Base-by-base conservation (phyloP, 1,140 invertebrate species). In the Tigriopus japonicus region DNA sequence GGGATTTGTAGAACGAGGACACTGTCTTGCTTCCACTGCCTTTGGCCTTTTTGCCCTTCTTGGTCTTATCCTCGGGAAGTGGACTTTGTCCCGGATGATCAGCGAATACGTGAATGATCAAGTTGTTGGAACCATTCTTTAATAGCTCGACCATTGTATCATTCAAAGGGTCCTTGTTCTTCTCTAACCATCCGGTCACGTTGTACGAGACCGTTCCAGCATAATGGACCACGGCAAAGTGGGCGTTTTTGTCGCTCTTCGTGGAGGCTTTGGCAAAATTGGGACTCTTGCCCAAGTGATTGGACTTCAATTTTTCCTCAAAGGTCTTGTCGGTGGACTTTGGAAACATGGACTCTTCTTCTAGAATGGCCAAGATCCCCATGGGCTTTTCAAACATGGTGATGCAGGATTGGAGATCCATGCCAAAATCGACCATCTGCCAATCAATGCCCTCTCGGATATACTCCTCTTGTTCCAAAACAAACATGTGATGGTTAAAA, bases 301-400 rank as follows among this genome's bases (percentile, higher is more conserved):
- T 95, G 76, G 87, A 85, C 78, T 87, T 92, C 80, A 98, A 79
- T 76, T 98, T 98, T 70, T 96, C 91, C 66, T 70, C 66, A 68
- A 75, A 73, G 6, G 72, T 69, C 60, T 72, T 67, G 64, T 75
- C 95, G 66, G 89, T 92, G 70, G 95, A 94, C 80, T 98, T 98
- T 68, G 95, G 95, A 84, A 98, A 97, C 90, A 98, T 97, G 87
- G 91, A 96, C 78, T 98, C 94, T 85, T 98, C 94, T 78, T 98
- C 95, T 78, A 98, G 87, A 75, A 98, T 98, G 75, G 95, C 98
- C 71, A 98, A 81, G 80, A 98, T 95, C 84, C 94, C 94, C 89
- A 59, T 59, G 98, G 91, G 71, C 75, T 93, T 94, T 79, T 94
- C 90, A 73, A 95, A 93, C 64, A 95, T 80, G 71, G 93, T 89